A percentile compares a stretch with the other conserved stretches of the same genome.
These are phyloP conservation scores for Odontamblyopus lacepedii DNA, from an alignment of 2,797 vertebrate genomes.

Conservation along the genomic window DNA sequence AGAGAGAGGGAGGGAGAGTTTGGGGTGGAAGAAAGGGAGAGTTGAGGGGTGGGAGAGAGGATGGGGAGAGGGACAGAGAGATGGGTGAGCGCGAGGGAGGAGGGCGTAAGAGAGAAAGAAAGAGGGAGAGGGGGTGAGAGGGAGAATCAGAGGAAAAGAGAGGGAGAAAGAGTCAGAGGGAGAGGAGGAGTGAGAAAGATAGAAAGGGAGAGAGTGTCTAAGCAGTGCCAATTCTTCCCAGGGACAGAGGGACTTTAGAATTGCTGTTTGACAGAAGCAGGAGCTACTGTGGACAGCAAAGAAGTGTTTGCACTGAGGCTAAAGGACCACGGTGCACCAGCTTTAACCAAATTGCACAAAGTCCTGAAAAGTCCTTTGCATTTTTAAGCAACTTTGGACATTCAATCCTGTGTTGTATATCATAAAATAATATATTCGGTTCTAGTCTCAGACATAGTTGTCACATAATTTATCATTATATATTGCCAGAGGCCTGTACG, in stretches of 20 bases:
- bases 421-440: not conserved
- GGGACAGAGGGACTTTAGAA: not conserved
- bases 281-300: constrained; percentile 3
- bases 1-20: no score
- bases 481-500: not conserved
- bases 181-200: no score
- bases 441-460: not conserved
- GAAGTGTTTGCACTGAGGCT: not conserved
- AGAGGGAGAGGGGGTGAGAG: no score
- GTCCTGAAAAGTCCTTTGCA: not conserved
- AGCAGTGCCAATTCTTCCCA: constrained; percentile 14
- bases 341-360: not conserved
- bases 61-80: no score
- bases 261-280: not conserved
- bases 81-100: no score
- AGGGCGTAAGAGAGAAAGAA: no score
- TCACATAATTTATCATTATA: not conserved
- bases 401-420: not conserved
- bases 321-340: not conserved
- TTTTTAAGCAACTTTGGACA: not conserved
- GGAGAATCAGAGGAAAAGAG: no score
- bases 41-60: no score
- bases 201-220: constrained; percentile 12
- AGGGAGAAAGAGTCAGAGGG: no score
- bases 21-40: no score